phyloP scores from a whole-genome alignment of 1,140 invertebrate genomes.

The Ridgeia piscesae region DNA sequence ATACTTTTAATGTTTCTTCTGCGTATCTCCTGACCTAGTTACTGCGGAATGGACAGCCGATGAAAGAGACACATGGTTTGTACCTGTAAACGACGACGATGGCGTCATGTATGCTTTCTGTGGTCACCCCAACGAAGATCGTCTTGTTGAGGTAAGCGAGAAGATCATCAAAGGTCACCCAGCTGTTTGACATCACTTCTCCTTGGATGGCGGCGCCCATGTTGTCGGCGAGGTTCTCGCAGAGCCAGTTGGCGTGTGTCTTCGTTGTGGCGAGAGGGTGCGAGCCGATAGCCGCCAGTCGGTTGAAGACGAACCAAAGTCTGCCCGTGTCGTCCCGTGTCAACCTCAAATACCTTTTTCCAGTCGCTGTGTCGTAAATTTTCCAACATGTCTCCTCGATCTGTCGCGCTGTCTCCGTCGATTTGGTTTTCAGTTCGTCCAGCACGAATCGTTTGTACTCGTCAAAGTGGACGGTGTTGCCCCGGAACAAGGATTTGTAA shows the following conservation, averaged over 20 bases:
- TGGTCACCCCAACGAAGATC: not conserved
- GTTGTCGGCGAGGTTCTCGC: slow-evolving; percentile 20
- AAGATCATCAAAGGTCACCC: not conserved
- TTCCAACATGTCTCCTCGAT: slow-evolving; percentile 16
- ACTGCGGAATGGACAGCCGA: not conserved
- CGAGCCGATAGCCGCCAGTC: slow-evolving; percentile 21
- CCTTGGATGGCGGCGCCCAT: not conserved
- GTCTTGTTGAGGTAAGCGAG: not conserved
- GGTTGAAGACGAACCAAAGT: slow-evolving; percentile 31
- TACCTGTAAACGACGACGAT: not conserved
- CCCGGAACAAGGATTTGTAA: slow-evolving; percentile 2
- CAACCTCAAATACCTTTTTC: not conserved
- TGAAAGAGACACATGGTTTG: not conserved
- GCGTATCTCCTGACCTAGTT: not conserved
- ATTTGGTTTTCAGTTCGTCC: not conserved
- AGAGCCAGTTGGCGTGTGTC: slow-evolving; percentile 24
- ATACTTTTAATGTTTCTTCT: not conserved
- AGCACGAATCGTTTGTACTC: not conserved
- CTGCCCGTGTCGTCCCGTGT: not conserved
- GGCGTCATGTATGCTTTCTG: not conserved
- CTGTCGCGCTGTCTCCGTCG: not conserved
- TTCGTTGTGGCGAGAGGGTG: slow-evolving; percentile 24
- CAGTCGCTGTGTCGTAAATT: not conserved
- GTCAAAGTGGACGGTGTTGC: not conserved
- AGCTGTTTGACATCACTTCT: not conserved